phyloP scores from a whole-genome alignment of 2,888 invertebrate species.

The Agrochola circellaris region DNA sequence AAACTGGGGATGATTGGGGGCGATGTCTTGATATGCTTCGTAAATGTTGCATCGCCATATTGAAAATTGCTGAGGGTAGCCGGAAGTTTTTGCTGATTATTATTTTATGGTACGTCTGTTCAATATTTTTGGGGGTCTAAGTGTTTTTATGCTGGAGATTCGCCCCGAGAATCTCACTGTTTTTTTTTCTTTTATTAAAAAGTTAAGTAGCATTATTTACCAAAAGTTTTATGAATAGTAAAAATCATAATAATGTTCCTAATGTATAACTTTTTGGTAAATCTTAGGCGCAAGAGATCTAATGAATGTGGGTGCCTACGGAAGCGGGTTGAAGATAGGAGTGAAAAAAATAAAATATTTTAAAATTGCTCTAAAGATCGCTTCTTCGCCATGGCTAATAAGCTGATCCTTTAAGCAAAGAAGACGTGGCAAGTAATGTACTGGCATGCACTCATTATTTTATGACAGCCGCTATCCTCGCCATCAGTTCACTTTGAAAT shows the following conservation, averaged over 20 bases:
- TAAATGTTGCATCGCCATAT: slow-evolving; percentile 60
- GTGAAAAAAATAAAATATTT: not conserved
- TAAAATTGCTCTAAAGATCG: not conserved
- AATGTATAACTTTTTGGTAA: no score
- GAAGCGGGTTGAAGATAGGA: not conserved
- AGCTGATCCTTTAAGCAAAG: no score
- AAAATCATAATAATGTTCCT: no score
- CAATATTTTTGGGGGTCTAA: slow-evolving; percentile 3
- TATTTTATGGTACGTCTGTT: slow-evolving; percentile 48
- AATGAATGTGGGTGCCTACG: no score
- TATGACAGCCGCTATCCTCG: no score
- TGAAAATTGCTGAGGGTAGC: slow-evolving; percentile 46
- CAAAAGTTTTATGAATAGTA: no score
- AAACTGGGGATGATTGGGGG: slow-evolving; percentile 55
- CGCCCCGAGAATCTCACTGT: not conserved
- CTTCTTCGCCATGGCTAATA: not conserved
- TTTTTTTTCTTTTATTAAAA: no score
- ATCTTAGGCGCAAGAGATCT: no score
- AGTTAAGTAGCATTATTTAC: no score
- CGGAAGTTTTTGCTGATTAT: slow-evolving; percentile 51
- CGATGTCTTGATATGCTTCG: slow-evolving; percentile 52
- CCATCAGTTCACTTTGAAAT: not conserved
- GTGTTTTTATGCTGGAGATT: slow-evolving; percentile 3
- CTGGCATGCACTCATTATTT: no score
- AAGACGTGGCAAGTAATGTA: no score